phyloP scores from a whole-genome alignment of 53 echinoderm and acorn worm species.

The Antedon mediterranea region DNA sequence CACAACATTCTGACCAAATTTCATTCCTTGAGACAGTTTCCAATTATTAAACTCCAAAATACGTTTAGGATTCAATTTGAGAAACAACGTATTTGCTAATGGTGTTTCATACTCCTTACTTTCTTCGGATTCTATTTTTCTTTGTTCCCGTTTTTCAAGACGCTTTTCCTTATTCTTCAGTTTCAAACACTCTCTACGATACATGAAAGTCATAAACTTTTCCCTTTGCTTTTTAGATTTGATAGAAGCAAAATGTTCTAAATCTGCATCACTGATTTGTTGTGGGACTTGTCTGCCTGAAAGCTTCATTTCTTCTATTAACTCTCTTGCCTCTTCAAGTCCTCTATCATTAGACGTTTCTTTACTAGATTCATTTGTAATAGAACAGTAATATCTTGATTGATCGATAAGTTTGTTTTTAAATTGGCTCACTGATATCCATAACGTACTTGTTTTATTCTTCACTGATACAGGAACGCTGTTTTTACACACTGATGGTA shows the following conservation, averaged over 20 bases:
- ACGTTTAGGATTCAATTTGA: constrained; percentile 4
- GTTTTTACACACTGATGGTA: too few species aligned
- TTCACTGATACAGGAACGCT: too few species aligned
- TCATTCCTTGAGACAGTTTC: constrained; percentile 65
- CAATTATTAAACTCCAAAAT: constrained; percentile 32
- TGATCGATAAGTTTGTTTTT: too few species aligned
- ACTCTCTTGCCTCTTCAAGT: too few species aligned
- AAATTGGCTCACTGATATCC: too few species aligned
- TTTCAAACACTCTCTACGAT: constrained; percentile 34
- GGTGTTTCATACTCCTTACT: constrained; percentile 17
- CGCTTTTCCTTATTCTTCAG: constrained; percentile 28
- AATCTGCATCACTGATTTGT: constrained; percentile 30
- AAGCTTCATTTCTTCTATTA: too few species aligned
- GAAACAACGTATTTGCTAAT: constrained; percentile 6
- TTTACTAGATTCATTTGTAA: too few species aligned
- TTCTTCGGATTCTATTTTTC: background rate
- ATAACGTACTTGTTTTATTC: too few species aligned
- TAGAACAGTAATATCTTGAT: too few species aligned
- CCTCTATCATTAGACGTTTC: too few species aligned
- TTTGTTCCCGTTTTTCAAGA: constrained; percentile 2
- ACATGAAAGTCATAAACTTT: constrained; percentile 39
- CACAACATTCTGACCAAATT: constrained; percentile 67
- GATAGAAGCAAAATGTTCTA: constrained; percentile 41
- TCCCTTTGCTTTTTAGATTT: constrained; percentile 28
- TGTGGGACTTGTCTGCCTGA: constrained; percentile 40